These are phyloP conservation scores for Melanotus villosus DNA, from an alignment of 2,888 invertebrate species.

Conservation along the genomic window DNA sequence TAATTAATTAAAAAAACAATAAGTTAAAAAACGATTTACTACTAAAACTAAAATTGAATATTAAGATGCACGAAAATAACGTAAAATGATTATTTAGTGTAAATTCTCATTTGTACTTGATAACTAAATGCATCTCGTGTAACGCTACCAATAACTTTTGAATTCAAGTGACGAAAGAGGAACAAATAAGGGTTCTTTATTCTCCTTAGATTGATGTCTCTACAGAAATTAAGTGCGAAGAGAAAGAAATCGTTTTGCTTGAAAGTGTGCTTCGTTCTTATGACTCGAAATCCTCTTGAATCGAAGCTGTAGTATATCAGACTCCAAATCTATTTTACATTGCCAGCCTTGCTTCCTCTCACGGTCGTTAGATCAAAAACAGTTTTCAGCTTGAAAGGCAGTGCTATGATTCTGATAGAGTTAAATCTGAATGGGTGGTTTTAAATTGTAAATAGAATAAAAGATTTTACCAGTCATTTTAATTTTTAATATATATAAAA, in stretches of 20 bases:
- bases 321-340: conserved; percentile 41
- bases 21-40: too few species aligned
- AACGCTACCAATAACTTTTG: too few species aligned
- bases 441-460: too few species aligned
- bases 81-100: too few species aligned
- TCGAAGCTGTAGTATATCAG: conserved; percentile 37
- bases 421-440: neutral
- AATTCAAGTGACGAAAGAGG: neutral
- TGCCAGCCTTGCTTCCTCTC: conserved; percentile 27
- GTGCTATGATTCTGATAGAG: neutral
- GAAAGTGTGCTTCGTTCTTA: conserved; percentile 38
- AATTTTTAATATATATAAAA: too few species aligned
- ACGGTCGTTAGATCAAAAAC: conserved; percentile 35
- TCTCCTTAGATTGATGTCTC: conserved; percentile 12
- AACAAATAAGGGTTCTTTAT: conserved; percentile 6
- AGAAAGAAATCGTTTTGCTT: conserved; percentile 36
- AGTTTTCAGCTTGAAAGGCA: neutral
- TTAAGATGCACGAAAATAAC: too few species aligned
- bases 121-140: too few species aligned
- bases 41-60: too few species aligned
- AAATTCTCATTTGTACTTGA: too few species aligned
- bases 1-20: too few species aligned
- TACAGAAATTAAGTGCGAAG: conserved; percentile 13
- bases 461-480: neutral
- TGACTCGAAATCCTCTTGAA: conserved; percentile 35